Conservation (phyloP, 2,113 vertebrate genomes). For the Limanda limanda region DNA sequence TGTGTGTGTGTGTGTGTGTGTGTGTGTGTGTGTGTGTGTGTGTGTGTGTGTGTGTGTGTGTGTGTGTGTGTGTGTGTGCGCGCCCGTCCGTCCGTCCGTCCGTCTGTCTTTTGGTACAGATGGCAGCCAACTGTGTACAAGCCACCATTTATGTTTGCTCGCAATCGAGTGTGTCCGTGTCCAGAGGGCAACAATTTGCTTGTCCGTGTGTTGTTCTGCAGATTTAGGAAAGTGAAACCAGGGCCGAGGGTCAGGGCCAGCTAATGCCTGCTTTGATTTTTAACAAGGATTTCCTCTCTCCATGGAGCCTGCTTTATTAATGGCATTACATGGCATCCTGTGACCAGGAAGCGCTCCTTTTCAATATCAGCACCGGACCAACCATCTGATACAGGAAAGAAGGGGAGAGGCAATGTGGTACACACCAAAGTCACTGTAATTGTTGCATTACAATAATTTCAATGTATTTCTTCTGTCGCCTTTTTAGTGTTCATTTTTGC, state of each 20-base stretch:
- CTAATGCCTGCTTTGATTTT: constrained; percentile 66
- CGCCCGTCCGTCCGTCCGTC: background rate
- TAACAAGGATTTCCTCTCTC: constrained; percentile 65
- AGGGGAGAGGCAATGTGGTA: background rate
- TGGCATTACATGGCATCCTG: constrained; percentile 65
- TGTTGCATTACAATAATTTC: too few species aligned
- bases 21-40: constrained; percentile 7
- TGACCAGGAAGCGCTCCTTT: constrained; percentile 49
- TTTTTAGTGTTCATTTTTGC: too few species aligned
- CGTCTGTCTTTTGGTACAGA: background rate
- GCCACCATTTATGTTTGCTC: background rate
- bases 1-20: constrained; percentile 10
- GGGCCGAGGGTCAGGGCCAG: constrained; percentile 37
- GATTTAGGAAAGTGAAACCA: constrained; percentile 42
- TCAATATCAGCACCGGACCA: constrained; percentile 6
- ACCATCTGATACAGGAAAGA: constrained; percentile 7
- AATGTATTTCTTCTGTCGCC: too few species aligned
- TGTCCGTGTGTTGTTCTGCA: constrained; percentile 14
- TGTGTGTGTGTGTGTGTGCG: constrained; percentile 14
- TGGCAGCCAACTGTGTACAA: constrained; percentile 1
- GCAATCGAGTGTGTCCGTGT: background rate
- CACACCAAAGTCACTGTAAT: background rate
- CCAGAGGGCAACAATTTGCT: constrained; percentile 1
- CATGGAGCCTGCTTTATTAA: constrained; percentile 55
- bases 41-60: constrained; percentile 11